Base-by-base conservation (phyloP, 2,888 invertebrate genomes). In the Cheilosia vulpina region DNA sequence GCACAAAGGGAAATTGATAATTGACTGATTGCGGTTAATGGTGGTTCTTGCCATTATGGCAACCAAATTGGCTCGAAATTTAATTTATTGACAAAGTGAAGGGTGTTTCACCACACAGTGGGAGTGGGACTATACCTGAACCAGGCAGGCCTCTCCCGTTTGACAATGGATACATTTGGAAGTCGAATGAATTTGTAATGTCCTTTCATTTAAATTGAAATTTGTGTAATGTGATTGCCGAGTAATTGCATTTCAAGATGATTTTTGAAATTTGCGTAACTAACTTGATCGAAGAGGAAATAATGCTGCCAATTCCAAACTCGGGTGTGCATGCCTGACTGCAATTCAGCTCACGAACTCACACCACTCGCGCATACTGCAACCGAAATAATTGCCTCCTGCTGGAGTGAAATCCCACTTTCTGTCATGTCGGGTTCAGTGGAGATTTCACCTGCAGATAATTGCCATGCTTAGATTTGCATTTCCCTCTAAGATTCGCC, bases 11-110 rank as follows among this genome's bases (percentile, higher is more conserved):
- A 80, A 80, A 75, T 80, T 80, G 84, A 84, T 84, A 84, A 84
- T 84, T 84, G 84, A 80, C 84, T 84, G 84, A 84, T 80, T 84
- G 84, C 57, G 84, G 84, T 84, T 84, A 84, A 84, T 84, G 83
- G 79, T 65, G 83, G 83, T 80, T 84, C 80, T 84, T 84, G 84
- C 84, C 58, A 80, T 84, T 84, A 80, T 84, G 80, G 69, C 65
- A 69, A 75, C 75, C 69, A 84, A 84, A 84, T 84, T 84, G 84
- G 75, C 69, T 75, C 75, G 80, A 84, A 84, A 84, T 84, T 84
- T 65, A 84, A 84, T 84, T 84, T 84, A 84, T 84, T 69, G 65
- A 65, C 80, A 69, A 60, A 71, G 63, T 60, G 80, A 84, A 75
- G 80, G 80, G 80, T 79, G 79, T 27, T 62, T 43, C 21, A 19